Evolutionary conservation across 2,113 vertebrate genomes (phyloP), one percentile per base, ranked within the genome.

Genomic region (Progne subis): DNA sequence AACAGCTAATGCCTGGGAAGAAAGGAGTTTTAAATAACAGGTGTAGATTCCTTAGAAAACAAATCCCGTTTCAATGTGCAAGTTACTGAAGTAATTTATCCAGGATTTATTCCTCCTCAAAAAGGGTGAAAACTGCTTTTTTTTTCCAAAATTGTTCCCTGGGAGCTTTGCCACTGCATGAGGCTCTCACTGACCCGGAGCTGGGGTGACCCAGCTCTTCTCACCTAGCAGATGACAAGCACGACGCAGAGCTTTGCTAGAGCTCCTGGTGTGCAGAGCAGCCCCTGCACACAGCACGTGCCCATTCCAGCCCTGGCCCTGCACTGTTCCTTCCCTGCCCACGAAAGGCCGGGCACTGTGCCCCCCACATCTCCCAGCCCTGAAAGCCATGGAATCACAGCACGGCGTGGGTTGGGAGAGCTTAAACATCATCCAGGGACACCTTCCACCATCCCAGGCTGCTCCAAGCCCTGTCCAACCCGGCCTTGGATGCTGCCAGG

Each of bases 391-490:
- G n/a, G 49, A 70, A 34, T 29, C 41, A n/a, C 0, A 7, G 14
- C 59, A 14, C 28, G 25, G n/a, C 2, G 18, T 41, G 43, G 49
- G 15, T 0, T 70, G 32, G 72, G 39, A 86, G 46, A 37, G 37
- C 37, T 37, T 37, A 37, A 37, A 37, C 37, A 37, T 37, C 37
- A 37, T 37, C 37, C 37, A 37, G 37, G 26, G 63, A 78, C 32
- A 53, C n/a, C 14, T 61, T 0, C 47, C 56, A 11, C 39, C 16
- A 0, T 0, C 12, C 55, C 64, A 46, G 39, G 26, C 0, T 53
- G 64, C 39, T 55, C 55, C 74, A 2, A 68, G 39, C 26, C 37
- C 63, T 0, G 2, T 37, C 72, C 83, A 53, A 0, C 21, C 64
- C 46, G 55, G 55, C 56, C 56, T 12, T 12, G 83, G 28, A 0